Percentiles rank a stretch among this genome's conserved stretches.
phyloP scores from a whole-genome alignment of 1,140 invertebrate genomes.

The Dufourea novaeangliae region DNA sequence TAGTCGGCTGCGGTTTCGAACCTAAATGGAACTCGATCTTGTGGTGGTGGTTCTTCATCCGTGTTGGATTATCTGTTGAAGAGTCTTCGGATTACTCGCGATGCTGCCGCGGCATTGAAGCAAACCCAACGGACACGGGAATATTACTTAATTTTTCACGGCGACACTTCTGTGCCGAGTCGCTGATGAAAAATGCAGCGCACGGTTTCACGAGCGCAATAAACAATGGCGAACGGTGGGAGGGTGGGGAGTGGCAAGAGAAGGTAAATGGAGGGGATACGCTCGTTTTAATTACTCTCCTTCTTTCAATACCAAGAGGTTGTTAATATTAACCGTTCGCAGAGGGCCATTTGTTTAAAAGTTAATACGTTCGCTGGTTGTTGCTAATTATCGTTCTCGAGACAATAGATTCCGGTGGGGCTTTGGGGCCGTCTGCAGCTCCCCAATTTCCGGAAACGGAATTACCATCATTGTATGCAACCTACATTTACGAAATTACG shows the following conservation, averaged over 20 bases:
- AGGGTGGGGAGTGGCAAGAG: too few relatives aligned
- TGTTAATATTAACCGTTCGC: neutral
- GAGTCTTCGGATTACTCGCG: neutral
- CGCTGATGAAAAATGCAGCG: neutral
- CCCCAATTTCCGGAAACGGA: neutral
- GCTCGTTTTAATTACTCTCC: slow-evolving; percentile 5
- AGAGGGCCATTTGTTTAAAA: neutral
- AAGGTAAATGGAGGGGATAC: too few relatives aligned
- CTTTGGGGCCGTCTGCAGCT: neutral
- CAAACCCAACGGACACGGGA: neutral
- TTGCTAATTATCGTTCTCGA: neutral
- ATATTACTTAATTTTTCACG: slow-evolving; percentile 8
- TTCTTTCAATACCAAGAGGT: neutral
- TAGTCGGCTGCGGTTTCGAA: too few relatives aligned
- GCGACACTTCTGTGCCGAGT: neutral
- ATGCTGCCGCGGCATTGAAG: neutral
- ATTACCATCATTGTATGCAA: neutral
- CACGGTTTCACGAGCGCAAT: neutral
- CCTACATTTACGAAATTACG: neutral
- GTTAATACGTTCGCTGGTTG: neutral
- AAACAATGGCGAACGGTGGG: too few relatives aligned
- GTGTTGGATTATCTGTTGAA: too few relatives aligned
- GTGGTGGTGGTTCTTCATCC: too few relatives aligned
- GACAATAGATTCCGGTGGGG: neutral
- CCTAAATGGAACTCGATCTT: too few relatives aligned